Conservation (phyloP, 2,888 invertebrate genomes). For the Megamerina dolium region DNA sequence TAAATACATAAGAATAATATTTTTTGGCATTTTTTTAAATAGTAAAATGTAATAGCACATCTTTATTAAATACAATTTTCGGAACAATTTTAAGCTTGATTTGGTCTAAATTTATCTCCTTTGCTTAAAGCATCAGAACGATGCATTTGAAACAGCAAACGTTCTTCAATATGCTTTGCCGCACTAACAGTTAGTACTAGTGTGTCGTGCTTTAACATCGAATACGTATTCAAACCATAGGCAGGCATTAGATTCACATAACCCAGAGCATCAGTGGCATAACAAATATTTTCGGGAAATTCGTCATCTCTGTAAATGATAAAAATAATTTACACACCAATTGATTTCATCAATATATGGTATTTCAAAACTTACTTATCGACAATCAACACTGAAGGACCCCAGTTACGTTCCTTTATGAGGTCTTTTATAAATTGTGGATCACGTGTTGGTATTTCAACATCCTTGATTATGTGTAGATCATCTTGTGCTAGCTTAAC, state of each 20-base stretch:
- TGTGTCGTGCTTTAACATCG: conserved; percentile 95
- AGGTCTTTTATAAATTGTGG: conserved; percentile 72
- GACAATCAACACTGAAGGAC: conserved; percentile 88
- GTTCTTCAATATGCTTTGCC: conserved; percentile 76
- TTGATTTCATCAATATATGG: background rate
- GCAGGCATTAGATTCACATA: conserved; percentile 92
- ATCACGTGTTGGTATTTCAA: conserved; percentile 81
- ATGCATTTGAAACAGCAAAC: conserved; percentile 64
- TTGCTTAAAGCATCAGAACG: conserved; percentile 53
- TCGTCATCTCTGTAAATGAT: conserved; percentile 55
- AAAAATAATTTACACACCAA: too few relatives aligned
- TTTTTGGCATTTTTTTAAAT: too few relatives aligned
- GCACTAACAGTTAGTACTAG: conserved; percentile 81
- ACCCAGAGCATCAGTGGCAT: conserved; percentile 70
- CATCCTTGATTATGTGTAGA: conserved; percentile 78
- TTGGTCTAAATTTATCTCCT: conserved; percentile 54
- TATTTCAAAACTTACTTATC: conserved; percentile 65
- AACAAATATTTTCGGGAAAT: conserved; percentile 81
- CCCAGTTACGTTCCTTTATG: conserved; percentile 85
- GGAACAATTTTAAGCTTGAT: conserved; percentile 52
- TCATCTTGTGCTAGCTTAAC: conserved; percentile 94
- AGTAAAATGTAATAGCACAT: too few relatives aligned
- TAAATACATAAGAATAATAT: too few relatives aligned
- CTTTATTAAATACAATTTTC: too few relatives aligned
- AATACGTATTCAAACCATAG: conserved; percentile 92